phyloP scores from a whole-genome alignment of 2,797 vertebrate genomes.

The Molossus molossus region DNA sequence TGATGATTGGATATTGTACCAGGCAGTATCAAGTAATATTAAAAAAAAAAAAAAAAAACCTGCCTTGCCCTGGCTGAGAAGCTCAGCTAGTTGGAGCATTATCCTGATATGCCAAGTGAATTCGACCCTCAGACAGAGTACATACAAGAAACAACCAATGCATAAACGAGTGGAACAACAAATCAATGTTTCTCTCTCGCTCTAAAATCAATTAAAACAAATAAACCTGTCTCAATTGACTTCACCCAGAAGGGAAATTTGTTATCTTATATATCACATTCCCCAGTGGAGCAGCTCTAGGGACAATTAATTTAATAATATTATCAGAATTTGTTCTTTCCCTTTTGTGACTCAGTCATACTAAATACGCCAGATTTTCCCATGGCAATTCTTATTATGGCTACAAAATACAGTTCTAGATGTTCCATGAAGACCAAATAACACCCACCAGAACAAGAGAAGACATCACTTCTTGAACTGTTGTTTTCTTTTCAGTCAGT shows the following conservation, averaged over 20 bases:
- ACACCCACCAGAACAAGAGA: neutral
- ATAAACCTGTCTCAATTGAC: neutral
- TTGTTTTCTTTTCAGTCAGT: no score
- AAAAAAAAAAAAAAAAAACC: conserved; percentile 27
- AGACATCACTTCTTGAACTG: neutral
- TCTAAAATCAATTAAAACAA: no score
- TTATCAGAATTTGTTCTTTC: conserved; percentile 50
- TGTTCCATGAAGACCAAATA: conserved; percentile 36
- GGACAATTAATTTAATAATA: conserved; percentile 27
- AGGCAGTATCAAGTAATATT: conserved; percentile 13
- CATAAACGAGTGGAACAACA: no score
- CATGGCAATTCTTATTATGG: conserved; percentile 38
- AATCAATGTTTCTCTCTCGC: no score
- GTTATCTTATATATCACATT: conserved; percentile 15
- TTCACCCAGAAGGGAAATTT: conserved; percentile 33
- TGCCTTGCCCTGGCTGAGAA: no score
- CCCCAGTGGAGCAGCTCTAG: neutral
- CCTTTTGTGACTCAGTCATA: conserved; percentile 44
- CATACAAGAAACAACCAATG: no score
- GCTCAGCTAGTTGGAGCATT: no score
- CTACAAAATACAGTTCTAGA: conserved; percentile 49
- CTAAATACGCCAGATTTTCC: conserved; percentile 46
- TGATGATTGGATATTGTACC: conserved; percentile 21
- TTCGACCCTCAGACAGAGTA: no score
- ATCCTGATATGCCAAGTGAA: no score